A percentile compares a stretch with the other conserved stretches of the same genome.
phyloP scores from a whole-genome alignment of 2,797 vertebrate genomes.

The Melanotaenia nigrans region DNA sequence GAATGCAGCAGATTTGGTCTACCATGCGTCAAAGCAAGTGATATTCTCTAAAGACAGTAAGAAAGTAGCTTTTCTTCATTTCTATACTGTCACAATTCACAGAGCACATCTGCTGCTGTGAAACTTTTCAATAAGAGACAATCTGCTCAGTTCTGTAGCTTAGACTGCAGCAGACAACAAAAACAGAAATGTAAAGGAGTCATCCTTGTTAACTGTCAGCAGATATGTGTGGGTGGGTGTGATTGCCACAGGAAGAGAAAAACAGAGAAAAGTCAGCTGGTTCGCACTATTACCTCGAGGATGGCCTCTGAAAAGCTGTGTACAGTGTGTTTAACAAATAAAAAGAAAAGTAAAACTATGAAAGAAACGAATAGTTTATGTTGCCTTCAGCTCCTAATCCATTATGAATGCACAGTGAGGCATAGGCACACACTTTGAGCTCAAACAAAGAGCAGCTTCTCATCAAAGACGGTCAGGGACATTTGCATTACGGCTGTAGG shows the following conservation, averaged over 20 bases:
- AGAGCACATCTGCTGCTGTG: not conserved
- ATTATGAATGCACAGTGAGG: slow-evolving; percentile 60
- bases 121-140: slow-evolving; percentile 5
- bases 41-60: not conserved
- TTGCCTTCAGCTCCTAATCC: slow-evolving; percentile 65
- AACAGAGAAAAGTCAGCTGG: slow-evolving; percentile 23
- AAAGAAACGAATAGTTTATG: slow-evolving; percentile 61
- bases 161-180: slow-evolving; percentile 1
- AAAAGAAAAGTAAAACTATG: slow-evolving; percentile 47
- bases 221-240: slow-evolving; percentile 32
- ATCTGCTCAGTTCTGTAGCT: not conserved
- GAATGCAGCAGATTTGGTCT: not conserved
- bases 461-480: slow-evolving; percentile 64
- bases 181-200: slow-evolving; percentile 1
- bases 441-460: slow-evolving; percentile 57
- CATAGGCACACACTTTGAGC: slow-evolving; percentile 48
- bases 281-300: slow-evolving; percentile 59
- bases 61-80: not conserved
- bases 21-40: not conserved
- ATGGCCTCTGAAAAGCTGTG: slow-evolving; percentile 37
- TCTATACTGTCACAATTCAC: slow-evolving; percentile 5
- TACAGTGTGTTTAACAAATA: slow-evolving; percentile 55
- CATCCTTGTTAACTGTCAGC: slow-evolving; percentile 13
- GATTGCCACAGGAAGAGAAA: slow-evolving; percentile 14
- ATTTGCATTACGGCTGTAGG: slow-evolving; percentile 63